Percentiles rank a stretch among this genome's conserved stretches.
phyloP scores from a whole-genome alignment of 1,140 invertebrate genomes.

The Andrena cerasifolii region DNA sequence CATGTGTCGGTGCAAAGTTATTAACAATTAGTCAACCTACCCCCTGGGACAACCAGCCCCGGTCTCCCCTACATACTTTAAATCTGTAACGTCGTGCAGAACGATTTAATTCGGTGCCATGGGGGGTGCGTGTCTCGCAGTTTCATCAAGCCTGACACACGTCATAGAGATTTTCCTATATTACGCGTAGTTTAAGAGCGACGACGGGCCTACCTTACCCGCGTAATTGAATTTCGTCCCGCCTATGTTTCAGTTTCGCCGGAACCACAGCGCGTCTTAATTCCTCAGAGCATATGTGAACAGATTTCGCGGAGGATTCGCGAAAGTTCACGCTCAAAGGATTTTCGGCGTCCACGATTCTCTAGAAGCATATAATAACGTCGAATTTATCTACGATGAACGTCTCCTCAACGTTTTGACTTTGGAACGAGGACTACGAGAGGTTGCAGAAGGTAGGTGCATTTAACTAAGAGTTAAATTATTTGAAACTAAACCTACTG shows the following conservation, averaged over 20 bases:
- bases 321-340: neutral
- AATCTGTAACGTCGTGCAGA: neutral
- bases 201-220: slow-evolving; percentile 16
- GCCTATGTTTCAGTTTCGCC: neutral
- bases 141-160: slow-evolving; percentile 35
- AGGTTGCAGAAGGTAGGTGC: too few species aligned
- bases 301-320: neutral
- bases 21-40: too few species aligned
- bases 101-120: slow-evolving; percentile 18
- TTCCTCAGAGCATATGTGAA: neutral
- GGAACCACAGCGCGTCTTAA: neutral
- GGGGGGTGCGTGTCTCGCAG: neutral
- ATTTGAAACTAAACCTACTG: too few species aligned
- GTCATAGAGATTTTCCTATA: slow-evolving; percentile 32
- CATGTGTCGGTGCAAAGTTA: too few species aligned
- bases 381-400: too few species aligned
- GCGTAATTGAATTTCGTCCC: slow-evolving; percentile 25
- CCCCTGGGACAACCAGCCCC: too few species aligned
- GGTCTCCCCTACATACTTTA: too few species aligned
- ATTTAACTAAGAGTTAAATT: too few species aligned
- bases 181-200: slow-evolving; percentile 26
- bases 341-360: too few species aligned
- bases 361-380: too few species aligned
- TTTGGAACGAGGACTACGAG: too few species aligned
- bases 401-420: too few species aligned